Percentiles rank a stretch among this genome's conserved stretches.
Evolutionary conservation across 2,113 vertebrate genomes (phyloP).

Genomic region (Xyrauchen texanus): DNA sequence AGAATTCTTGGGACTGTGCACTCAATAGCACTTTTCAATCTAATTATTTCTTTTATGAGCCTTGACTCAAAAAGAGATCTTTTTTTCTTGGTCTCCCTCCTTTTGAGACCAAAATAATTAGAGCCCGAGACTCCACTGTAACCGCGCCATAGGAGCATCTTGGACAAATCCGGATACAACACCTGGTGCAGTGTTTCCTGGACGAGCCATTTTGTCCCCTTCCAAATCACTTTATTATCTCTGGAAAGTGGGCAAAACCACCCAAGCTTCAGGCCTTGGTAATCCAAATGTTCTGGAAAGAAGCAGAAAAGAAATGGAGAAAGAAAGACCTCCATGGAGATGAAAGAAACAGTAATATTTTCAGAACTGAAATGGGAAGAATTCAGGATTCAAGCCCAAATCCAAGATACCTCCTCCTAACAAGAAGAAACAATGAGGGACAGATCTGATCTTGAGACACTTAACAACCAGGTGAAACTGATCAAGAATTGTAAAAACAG

Average conservation of each 20-base stretch:
- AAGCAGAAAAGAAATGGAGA: background rate
- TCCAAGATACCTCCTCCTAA: background rate
- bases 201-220: too few relatives aligned
- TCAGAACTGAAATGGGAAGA: background rate
- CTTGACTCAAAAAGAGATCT: slow-evolving; percentile 49
- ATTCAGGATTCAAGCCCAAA: background rate
- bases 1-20: slow-evolving; percentile 53
- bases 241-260: slow-evolving; percentile 10
- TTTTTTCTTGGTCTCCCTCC: slow-evolving; percentile 37
- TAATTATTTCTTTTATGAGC: slow-evolving; percentile 59
- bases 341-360: slow-evolving; percentile 32
- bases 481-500: background rate
- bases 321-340: slow-evolving; percentile 39
- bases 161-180: slow-evolving; percentile 47
- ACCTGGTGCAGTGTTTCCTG: slow-evolving; percentile 50
- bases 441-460: background rate
- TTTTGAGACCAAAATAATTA: slow-evolving; percentile 62
- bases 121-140: slow-evolving; percentile 54
- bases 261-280: slow-evolving; percentile 45
- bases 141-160: slow-evolving; percentile 46
- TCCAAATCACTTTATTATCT: slow-evolving; percentile 43
- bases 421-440: background rate
- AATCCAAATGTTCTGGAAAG: slow-evolving; percentile 22
- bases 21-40: slow-evolving; percentile 63
- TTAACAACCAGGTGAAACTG: background rate